Evolutionary conservation across 2,113 vertebrate species (phyloP).

Genomic region (Noturus placidus): DNA sequence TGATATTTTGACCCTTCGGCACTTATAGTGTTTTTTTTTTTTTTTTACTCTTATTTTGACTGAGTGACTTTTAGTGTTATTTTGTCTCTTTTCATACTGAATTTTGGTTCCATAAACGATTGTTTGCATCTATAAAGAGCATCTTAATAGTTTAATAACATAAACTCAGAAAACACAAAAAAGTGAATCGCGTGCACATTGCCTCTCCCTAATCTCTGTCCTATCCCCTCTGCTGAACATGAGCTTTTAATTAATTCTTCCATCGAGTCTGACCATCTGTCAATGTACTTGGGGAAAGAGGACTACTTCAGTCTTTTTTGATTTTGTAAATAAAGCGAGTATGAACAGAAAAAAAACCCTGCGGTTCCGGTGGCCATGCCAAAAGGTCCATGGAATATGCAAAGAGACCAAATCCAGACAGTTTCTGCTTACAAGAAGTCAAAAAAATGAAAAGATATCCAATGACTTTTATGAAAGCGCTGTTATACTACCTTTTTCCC

Average conservation of each 20-base stretch:
- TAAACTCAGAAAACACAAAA: background rate
- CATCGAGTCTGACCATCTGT: slow-evolving; percentile 25
- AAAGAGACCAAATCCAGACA: background rate
- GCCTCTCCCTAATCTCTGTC: background rate
- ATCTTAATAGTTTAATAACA: background rate
- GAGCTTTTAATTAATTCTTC: background rate
- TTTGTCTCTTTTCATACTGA: background rate
- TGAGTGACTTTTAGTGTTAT: background rate
- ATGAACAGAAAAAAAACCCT: background rate
- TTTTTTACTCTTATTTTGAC: no score
- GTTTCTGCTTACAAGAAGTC: background rate
- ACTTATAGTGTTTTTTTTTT: no score
- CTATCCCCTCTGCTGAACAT: background rate
- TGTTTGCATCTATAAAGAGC: background rate
- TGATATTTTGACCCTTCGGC: no score
- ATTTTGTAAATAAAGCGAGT: background rate
- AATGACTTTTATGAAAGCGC: background rate
- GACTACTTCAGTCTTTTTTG: background rate
- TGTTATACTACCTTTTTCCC: background rate
- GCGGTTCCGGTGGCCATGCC: background rate
- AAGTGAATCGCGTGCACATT: background rate
- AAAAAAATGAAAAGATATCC: background rate
- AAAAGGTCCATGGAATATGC: background rate
- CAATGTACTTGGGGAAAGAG: no score
- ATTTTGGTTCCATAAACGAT: background rate